Conservation (phyloP, 1,140 invertebrate genomes). For the Heterodera carotae region DNA sequence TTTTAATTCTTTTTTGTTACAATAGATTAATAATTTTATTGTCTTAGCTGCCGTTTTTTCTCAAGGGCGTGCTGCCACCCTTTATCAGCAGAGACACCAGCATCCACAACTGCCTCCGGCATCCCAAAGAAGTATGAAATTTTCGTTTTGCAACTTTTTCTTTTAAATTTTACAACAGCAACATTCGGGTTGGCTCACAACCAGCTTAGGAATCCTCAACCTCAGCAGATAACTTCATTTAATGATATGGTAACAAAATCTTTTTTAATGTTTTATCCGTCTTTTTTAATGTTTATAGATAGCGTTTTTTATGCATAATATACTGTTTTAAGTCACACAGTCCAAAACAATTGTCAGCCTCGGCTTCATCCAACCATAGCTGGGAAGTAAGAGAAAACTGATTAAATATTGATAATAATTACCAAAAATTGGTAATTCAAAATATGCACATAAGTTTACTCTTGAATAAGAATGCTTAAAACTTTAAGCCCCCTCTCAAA, state of each 20-base stretch:
- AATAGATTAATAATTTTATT: neutral
- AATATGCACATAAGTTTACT: too few relatives aligned
- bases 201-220: neutral
- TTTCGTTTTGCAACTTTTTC: too few relatives aligned
- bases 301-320: neutral
- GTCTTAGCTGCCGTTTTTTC: too few relatives aligned
- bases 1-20: neutral
- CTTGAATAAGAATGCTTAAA: too few relatives aligned
- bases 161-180: neutral
- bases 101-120: too few relatives aligned
- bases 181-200: neutral
- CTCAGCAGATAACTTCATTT: neutral
- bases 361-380: neutral
- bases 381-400: neutral
- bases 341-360: constrained; percentile 2
- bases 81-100: neutral
- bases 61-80: neutral
- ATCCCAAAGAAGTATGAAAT: too few relatives aligned
- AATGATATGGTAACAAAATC: neutral
- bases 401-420: too few relatives aligned
- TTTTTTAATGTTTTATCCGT: neutral
- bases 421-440: too few relatives aligned
- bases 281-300: neutral
- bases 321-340: neutral
- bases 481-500: too few relatives aligned